A percentile compares a stretch with the other conserved stretches of the same genome.
phyloP scores from a whole-genome alignment of 2,113 vertebrate species.

The Clinocottus analis region DNA sequence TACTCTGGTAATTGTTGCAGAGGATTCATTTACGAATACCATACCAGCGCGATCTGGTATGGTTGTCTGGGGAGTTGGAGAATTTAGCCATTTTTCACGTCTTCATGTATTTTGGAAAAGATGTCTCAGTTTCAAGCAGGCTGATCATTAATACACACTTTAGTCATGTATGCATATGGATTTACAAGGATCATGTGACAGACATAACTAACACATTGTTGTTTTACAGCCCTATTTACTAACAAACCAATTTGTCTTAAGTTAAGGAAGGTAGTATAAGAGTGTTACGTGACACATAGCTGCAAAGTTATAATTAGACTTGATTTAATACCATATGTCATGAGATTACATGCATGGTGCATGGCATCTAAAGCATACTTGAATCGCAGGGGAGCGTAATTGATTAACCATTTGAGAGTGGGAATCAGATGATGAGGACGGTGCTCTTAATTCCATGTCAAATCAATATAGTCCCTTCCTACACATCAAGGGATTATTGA shows the following conservation, averaged over 20 bases:
- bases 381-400: conserved; percentile 71
- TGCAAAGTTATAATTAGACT: conserved; percentile 75
- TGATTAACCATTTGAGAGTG: conserved; percentile 73
- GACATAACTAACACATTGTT: conserved; percentile 24
- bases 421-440: conserved; percentile 73
- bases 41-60: conserved; percentile 64
- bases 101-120: conserved; percentile 33
- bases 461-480: conserved; percentile 75
- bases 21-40: conserved; percentile 78
- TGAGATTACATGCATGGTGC: conserved; percentile 64
- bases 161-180: conserved; percentile 49
- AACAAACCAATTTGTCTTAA: conserved; percentile 66
- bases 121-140: conserved; percentile 14
- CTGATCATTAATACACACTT: conserved; percentile 44
- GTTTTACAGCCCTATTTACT: conserved; percentile 19
- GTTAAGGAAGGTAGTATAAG: conserved; percentile 64
- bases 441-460: conserved; percentile 72
- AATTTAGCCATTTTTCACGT: conserved; percentile 27
- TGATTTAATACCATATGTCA: conserved; percentile 74
- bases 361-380: conserved; percentile 67
- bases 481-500: conserved; percentile 72
- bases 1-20: conserved; percentile 76
- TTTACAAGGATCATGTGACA: conserved; percentile 40
- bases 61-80: conserved; percentile 48
- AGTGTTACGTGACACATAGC: conserved; percentile 63